Conservation (phyloP, 2,797 vertebrate genomes). For the Scolopax bukidnonensis region DNA sequence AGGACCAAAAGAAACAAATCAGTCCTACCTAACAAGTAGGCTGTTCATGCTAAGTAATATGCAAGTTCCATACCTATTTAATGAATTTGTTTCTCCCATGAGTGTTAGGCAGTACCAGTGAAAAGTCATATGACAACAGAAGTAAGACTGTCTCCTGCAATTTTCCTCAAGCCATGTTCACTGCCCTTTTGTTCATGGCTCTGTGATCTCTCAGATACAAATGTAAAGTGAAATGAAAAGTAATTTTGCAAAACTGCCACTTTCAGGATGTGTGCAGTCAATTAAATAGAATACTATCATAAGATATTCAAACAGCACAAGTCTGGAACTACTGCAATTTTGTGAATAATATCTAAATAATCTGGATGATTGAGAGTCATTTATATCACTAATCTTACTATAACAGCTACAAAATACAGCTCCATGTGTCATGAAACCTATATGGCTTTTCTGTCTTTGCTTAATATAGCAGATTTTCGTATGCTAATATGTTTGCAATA, state of each 20-base stretch:
- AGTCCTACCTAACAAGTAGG: neutral
- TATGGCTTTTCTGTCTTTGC: neutral
- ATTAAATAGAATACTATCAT: constrained; percentile 20
- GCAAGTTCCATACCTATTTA: neutral
- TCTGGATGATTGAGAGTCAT: neutral
- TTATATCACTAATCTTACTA: neutral
- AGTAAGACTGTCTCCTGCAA: neutral
- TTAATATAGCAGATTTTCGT: neutral
- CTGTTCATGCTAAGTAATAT: neutral
- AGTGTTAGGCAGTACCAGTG: neutral
- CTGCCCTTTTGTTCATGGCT: neutral
- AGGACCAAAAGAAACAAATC: neutral
- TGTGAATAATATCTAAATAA: constrained; percentile 50
- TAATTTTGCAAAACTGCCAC: constrained; percentile 38
- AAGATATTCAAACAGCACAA: neutral
- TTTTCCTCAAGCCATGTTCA: neutral
- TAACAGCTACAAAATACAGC: constrained; percentile 7
- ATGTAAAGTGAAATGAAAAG: constrained; percentile 21
- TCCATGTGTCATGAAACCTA: neutral
- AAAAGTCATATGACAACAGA: neutral
- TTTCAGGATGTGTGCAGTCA: constrained; percentile 10
- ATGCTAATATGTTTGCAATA: neutral
- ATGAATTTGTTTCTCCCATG: neutral
- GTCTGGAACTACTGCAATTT: constrained; percentile 13
- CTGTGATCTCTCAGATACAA: neutral